phyloP scores from a whole-genome alignment of 2,888 invertebrate genomes.

The Griposia aprilina region DNA sequence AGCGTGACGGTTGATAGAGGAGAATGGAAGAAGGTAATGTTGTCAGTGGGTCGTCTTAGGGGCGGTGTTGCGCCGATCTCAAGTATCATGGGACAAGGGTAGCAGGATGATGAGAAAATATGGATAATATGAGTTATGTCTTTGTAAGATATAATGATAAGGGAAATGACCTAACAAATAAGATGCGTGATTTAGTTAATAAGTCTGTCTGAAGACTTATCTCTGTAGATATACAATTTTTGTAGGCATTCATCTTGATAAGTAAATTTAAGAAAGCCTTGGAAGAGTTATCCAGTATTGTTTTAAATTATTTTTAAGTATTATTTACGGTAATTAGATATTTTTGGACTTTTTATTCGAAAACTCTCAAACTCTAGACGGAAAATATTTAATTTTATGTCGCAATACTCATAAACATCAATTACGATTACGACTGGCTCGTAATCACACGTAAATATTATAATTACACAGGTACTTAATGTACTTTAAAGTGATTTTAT shows the following conservation, averaged over 20 bases:
- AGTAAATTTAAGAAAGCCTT: neutral
- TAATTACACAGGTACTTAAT: slow-evolving; percentile 34
- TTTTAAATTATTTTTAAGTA: neutral
- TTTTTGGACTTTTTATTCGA: neutral
- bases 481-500: slow-evolving; percentile 40
- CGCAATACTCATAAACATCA: slow-evolving; percentile 34
- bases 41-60: no score
- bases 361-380: neutral
- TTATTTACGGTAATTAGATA: neutral
- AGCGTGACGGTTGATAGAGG: neutral
- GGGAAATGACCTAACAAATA: no score
- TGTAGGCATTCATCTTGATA: neutral
- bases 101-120: neutral
- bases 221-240: neutral
- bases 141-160: neutral
- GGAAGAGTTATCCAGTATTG: no score
- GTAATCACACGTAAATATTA: slow-evolving; percentile 50
- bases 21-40: neutral
- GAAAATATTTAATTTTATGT: slow-evolving; percentile 9
- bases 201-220: neutral
- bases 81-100: neutral
- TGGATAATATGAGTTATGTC: neutral
- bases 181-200: neutral
- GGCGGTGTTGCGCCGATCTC: neutral
- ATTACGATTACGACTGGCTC: slow-evolving; percentile 26